Evolutionary conservation across 2,888 invertebrate genomes (phyloP).

Genomic region (Salticus scenicus): DNA sequence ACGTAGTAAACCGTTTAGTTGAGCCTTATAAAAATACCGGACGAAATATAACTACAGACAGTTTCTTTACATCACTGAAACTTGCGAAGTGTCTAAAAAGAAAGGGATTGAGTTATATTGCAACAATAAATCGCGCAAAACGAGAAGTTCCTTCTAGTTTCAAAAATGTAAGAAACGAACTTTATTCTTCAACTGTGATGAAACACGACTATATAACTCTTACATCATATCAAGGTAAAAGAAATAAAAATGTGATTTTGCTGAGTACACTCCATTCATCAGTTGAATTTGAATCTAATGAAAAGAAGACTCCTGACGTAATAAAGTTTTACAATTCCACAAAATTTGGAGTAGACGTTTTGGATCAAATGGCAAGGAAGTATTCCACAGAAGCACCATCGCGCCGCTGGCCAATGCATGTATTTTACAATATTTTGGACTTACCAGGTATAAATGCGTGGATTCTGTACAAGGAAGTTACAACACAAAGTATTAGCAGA

Average conservation of each 20-base stretch:
- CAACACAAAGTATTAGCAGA: neutral
- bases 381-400: neutral
- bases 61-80: neutral
- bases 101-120: neutral
- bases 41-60: constrained; percentile 6
- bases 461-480: constrained; percentile 4
- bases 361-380: constrained; percentile 8
- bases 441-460: constrained; percentile 13
- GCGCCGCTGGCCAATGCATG: constrained; percentile 1
- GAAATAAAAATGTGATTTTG: neutral
- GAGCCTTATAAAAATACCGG: neutral
- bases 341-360: constrained; percentile 16
- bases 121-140: neutral
- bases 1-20: neutral
- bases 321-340: constrained; percentile 1
- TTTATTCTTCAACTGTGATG: neutral
- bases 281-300: neutral
- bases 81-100: neutral
- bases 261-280: neutral
- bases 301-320: no score
- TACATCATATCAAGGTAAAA: neutral
- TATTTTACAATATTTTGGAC: constrained; percentile 18
- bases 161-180: neutral
- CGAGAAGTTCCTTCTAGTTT: neutral
- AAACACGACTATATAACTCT: neutral